Evolutionary conservation across 2,888 invertebrate species (phyloP), one percentile per base, ranked within the genome.

Genomic region (Cylindroiulus punctatus): DNA sequence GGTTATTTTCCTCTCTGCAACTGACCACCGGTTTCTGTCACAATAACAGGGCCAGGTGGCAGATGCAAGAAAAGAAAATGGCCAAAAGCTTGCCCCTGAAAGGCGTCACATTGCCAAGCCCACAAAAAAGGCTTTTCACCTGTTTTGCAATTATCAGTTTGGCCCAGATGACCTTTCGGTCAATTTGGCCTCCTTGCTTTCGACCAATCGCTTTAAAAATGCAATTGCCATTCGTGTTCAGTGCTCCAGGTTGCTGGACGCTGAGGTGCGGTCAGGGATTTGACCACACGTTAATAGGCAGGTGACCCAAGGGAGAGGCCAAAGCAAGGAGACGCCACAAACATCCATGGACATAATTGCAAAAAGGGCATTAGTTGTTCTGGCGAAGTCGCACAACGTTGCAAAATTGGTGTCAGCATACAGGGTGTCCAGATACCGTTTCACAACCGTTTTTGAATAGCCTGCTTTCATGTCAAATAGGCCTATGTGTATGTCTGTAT

Each of bases 341-440:
- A 47, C 47, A 47, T 47, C 47, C 47, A 47, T 47, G 47, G 47
- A 47, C 47, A 47, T 47, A 47, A 47, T 47, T 47, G 47, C 47
- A 47, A 47, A 47, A 47, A 47, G 47, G 47, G 47, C 47, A 47
- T 47, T 36, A 19, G 47, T 47, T 12, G 47, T 47, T 47, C 19
- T 47, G 12, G 47, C 47, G 3, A 47, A 47, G 14, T 36, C 36
- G 36, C 2, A 36, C 36, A 36, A 7, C 12, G 47, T 47, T 14
- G 47, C 47, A 47, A 47, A 47, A 47, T 8, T 12, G 47, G 47
- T 47, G 47, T 47, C 47, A 12, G 47, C 12, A 47, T 47, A 47
- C 47, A 12, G 47, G 47, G 47, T 47, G 47, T 47, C 47, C 12
- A 47, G 36, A 36, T 12, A 17, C 8, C 12, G 14, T 47, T 12